Evolutionary conservation across 2,888 invertebrate species (phyloP).

Genomic region (Tryphoninae sp.): DNA sequence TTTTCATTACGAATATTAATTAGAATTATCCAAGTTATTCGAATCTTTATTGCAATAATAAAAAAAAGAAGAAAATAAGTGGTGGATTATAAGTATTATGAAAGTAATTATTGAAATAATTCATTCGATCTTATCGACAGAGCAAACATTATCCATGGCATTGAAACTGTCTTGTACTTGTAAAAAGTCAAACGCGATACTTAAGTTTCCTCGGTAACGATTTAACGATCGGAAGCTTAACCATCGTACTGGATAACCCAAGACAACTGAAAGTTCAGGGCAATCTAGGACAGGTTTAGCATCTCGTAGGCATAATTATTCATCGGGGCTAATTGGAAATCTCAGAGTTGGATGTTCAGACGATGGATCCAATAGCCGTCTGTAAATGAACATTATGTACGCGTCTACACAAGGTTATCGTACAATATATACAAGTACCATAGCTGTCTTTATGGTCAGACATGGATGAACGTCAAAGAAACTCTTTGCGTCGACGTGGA

Average conservation of each 20-base stretch:
- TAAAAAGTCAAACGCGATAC: background rate
- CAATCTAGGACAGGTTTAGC: slow-evolving; percentile 33
- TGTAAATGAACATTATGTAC: slow-evolving; percentile 19
- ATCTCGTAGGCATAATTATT: slow-evolving; percentile 38
- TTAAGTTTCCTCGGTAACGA: background rate
- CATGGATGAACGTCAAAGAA: slow-evolving; percentile 38
- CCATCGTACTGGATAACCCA: background rate
- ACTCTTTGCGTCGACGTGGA: background rate
- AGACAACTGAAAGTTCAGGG: slow-evolving; percentile 5
- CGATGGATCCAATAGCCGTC: slow-evolving; percentile 26
- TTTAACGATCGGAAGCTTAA: slow-evolving; percentile 5
- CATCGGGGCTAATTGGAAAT: slow-evolving; percentile 48
- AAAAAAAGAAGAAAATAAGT: too few relatives aligned
- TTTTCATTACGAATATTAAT: too few relatives aligned
- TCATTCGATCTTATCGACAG: too few relatives aligned
- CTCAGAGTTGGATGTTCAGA: slow-evolving; percentile 26
- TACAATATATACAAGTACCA: background rate
- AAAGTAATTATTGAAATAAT: too few relatives aligned
- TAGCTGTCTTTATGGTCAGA: slow-evolving; percentile 17
- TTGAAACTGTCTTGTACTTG: too few relatives aligned
- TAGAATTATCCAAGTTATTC: too few relatives aligned
- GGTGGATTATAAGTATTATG: too few relatives aligned
- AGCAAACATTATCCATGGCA: too few relatives aligned
- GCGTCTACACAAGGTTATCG: background rate
- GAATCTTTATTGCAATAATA: too few relatives aligned